phyloP scores from a whole-genome alignment of 1,140 invertebrate genomes.

The Bacillus rossius region DNA sequence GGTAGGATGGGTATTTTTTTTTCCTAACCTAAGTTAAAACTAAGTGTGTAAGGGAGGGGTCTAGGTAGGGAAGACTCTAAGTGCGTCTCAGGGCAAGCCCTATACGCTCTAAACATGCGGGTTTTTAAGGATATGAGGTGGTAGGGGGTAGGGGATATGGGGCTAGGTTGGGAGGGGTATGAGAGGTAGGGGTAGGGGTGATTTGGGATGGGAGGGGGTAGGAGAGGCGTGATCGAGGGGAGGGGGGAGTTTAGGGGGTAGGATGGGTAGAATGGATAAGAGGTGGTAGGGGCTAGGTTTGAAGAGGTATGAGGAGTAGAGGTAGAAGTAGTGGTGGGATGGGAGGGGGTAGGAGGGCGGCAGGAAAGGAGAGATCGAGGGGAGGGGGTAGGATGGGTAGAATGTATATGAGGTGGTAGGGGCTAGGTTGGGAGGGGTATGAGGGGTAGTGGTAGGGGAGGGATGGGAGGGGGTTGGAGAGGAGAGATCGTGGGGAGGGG shows the following conservation, averaged over 20 bases:
- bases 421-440: neutral
- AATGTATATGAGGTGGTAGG: neutral
- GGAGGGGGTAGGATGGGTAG: neutral
- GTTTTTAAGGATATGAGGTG: too few relatives aligned
- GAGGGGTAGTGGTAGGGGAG: neutral
- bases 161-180: neutral
- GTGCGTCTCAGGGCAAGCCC: too few relatives aligned
- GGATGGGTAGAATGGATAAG: too few relatives aligned
- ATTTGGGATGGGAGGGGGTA: neutral
- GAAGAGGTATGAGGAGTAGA: neutral
- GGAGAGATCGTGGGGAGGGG: neutral
- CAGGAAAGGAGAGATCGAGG: neutral
- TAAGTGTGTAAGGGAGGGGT: too few relatives aligned
- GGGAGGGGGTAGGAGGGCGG: neutral
- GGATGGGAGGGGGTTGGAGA: neutral
- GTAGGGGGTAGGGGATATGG: too few relatives aligned
- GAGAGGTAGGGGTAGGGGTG: neutral
- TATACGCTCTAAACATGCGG: too few relatives aligned
- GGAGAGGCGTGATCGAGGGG: neutral
- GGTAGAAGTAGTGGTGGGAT: neutral
- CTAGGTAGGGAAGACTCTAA: too few relatives aligned
- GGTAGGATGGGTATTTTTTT: too few relatives aligned
- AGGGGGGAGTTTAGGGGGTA: neutral
- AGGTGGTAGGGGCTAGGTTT: neutral
- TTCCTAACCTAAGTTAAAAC: too few relatives aligned